A percentile compares a stretch with the other conserved stretches of the same genome.
Conservation (phyloP, 2,888 invertebrate species). For the Cryptophagus acutangulus region DNA sequence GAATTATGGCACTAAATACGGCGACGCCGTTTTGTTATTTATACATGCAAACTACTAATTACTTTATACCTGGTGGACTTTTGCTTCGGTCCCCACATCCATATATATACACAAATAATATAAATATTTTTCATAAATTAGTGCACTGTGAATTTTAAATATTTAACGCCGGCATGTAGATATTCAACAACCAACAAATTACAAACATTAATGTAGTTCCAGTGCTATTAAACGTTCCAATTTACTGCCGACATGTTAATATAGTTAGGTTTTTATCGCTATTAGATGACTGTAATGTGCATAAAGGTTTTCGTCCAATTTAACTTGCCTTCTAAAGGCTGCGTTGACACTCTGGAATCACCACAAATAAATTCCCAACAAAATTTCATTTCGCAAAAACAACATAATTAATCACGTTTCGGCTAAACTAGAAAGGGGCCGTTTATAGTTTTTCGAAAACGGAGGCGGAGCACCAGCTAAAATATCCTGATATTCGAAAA, state of each 20-base stretch:
- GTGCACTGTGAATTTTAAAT: constrained; percentile 32
- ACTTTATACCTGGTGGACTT: constrained; percentile 19
- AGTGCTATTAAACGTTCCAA: constrained; percentile 34
- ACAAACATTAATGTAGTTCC: constrained; percentile 29
- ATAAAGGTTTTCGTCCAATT: no score
- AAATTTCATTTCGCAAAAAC: no score
- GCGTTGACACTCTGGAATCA: no score
- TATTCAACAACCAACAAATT: constrained; percentile 37
- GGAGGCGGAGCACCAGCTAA: no score
- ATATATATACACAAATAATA: constrained; percentile 22
- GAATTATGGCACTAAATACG: constrained; percentile 35
- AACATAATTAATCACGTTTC: no score
- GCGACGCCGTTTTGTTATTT: constrained; percentile 30
- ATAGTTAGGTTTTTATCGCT: constrained; percentile 35
- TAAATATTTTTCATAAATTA: constrained; percentile 38
- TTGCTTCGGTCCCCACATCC: neutral
- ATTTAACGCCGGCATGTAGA: constrained; percentile 34
- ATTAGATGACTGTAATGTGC: constrained; percentile 25
- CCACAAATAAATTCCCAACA: no score
- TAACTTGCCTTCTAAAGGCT: no score
- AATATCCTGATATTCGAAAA: no score
- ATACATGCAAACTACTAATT: constrained; percentile 38
- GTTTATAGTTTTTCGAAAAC: no score
- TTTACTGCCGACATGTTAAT: constrained; percentile 38
- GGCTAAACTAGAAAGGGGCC: no score